Evolutionary conservation across 2,797 vertebrate genomes (phyloP).

Genomic region (Gymnoscopelus microlampas): DNA sequence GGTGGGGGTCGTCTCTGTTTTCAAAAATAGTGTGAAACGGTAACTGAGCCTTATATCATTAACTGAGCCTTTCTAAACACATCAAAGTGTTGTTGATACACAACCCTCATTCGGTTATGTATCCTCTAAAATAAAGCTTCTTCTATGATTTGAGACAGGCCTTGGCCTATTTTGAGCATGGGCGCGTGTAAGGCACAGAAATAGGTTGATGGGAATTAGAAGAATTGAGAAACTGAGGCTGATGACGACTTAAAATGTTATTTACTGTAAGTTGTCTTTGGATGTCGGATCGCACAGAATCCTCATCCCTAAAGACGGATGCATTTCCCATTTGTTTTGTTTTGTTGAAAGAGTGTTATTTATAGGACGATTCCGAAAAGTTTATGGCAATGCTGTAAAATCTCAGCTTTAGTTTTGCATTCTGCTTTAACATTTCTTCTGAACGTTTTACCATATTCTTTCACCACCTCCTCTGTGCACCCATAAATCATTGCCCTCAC

Average conservation of each 20-base stretch:
- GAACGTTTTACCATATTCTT: constrained; percentile 42
- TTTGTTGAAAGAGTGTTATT: constrained; percentile 33
- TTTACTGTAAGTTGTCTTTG: constrained; percentile 51
- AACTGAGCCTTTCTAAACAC: constrained; percentile 37
- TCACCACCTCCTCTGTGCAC: constrained; percentile 21
- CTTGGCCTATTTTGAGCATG: constrained; percentile 53
- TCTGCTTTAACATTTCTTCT: constrained; percentile 42
- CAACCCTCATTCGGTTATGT: constrained; percentile 23
- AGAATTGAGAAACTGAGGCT: constrained; percentile 55
- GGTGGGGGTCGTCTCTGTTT: not conserved
- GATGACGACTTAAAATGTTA: constrained; percentile 55
- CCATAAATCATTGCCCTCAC: constrained; percentile 59
- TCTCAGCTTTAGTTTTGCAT: constrained; percentile 39
- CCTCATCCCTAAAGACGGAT: constrained; percentile 49
- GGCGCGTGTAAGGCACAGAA: not conserved
- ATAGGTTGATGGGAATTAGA: constrained; percentile 29
- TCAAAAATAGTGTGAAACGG: constrained; percentile 48
- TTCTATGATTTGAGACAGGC: constrained; percentile 47
- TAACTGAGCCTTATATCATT: constrained; percentile 43
- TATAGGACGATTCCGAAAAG: constrained; percentile 46
- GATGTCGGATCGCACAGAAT: constrained; percentile 44
- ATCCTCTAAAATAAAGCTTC: constrained; percentile 30
- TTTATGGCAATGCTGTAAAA: constrained; percentile 54
- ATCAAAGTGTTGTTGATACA: constrained; percentile 6
- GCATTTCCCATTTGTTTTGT: constrained; percentile 49